Percentiles rank a stretch among this genome's conserved stretches.
Evolutionary conservation across 2,113 vertebrate species (phyloP).

Genomic region (Echinops telfairi): DNA sequence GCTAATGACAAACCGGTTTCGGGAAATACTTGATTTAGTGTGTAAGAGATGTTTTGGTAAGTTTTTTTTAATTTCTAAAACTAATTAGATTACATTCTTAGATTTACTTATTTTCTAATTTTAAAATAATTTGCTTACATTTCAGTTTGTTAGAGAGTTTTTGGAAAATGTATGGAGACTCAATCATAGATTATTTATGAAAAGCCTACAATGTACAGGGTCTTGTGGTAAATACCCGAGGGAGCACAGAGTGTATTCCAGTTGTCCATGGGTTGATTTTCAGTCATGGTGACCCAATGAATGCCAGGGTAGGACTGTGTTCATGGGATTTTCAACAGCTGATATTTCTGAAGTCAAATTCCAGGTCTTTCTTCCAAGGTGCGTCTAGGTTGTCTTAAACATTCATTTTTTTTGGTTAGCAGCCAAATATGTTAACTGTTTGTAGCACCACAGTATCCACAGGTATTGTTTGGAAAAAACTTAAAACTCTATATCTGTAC

Average conservation of each 20-base stretch:
- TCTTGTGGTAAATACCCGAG: neutral
- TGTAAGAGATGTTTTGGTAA: constrained; percentile 96
- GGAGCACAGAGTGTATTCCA: neutral
- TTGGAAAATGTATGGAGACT: neutral
- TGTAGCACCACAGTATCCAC: neutral
- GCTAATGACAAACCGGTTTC: constrained; percentile 94
- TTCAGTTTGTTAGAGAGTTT: constrained; percentile 46
- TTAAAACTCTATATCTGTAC: no score
- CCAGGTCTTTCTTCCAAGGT: neutral
- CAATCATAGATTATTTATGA: neutral
- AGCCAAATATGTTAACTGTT: neutral
- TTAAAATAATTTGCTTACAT: constrained; percentile 29
- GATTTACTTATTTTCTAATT: constrained; percentile 54
- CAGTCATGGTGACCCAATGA: neutral
- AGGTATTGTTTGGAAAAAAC: constrained; percentile 18
- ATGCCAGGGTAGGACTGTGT: neutral
- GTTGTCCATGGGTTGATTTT: neutral
- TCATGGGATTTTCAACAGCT: neutral
- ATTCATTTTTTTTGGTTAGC: neutral
- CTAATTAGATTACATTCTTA: constrained; percentile 18
- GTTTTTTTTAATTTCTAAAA: constrained; percentile 70
- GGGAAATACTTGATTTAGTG: constrained; percentile 95
- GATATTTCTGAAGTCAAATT: neutral
- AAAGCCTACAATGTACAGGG: neutral
- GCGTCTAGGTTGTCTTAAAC: neutral